These are phyloP conservation scores for Phlogophora meticulosa DNA, from an alignment of 2,888 invertebrate species.

Conservation along the genomic window DNA sequence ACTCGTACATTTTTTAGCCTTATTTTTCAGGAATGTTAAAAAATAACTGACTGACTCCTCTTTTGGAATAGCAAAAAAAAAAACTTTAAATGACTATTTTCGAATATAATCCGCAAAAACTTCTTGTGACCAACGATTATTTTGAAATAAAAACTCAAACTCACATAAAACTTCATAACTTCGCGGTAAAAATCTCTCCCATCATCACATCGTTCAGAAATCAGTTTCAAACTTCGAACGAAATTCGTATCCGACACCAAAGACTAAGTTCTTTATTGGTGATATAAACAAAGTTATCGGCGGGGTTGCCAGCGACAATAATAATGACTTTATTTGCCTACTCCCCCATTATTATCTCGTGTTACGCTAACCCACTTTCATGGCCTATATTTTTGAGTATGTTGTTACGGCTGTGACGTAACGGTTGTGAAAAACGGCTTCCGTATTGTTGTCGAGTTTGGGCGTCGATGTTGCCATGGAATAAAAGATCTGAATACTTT, in stretches of 20 bases:
- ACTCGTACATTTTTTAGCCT: no score
- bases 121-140: constrained; percentile 4
- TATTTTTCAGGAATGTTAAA: no score
- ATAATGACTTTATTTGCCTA: constrained; percentile 62
- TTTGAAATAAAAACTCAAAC: constrained; percentile 31
- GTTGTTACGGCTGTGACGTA: constrained; percentile 39
- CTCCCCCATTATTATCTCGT: constrained; percentile 54
- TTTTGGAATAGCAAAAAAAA: no score
- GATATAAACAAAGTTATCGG: constrained; percentile 51
- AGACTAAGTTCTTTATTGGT: constrained; percentile 38
- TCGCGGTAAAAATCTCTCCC: constrained; percentile 15
- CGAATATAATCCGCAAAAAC: not conserved
- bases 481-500: not conserved
- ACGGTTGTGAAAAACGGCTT: constrained; percentile 26
- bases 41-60: no score
- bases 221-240: constrained; percentile 38
- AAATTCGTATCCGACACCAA: constrained; percentile 35
- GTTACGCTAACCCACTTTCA: constrained; percentile 60
- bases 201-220: constrained; percentile 39
- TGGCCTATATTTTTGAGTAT: constrained; percentile 55
- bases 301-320: constrained; percentile 41
- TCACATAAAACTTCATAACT: constrained; percentile 22
- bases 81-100: no score
- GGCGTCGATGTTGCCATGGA: not conserved
- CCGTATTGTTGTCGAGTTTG: constrained; percentile 21